Evolutionary conservation across 2,888 invertebrate species (phyloP).

Genomic region (Bombylius major): DNA sequence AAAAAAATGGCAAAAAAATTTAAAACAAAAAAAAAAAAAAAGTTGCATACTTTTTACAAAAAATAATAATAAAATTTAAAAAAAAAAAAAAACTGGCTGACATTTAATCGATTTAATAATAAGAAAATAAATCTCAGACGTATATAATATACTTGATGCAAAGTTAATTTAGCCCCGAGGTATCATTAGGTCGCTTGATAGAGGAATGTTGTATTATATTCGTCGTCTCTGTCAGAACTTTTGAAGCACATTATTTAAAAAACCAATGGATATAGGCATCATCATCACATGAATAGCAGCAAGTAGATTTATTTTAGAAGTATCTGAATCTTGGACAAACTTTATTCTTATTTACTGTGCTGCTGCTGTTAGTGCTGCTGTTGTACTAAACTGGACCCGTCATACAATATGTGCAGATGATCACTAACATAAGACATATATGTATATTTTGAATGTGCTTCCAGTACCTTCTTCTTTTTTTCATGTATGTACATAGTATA

Average conservation of each 20-base stretch:
- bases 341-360: no score
- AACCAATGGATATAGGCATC: no score
- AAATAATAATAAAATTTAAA: neutral
- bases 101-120: conserved; percentile 14
- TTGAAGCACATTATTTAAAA: no score
- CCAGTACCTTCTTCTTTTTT: neutral
- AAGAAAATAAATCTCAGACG: conserved; percentile 11
- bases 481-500: neutral
- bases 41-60: no score
- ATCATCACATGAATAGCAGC: no score
- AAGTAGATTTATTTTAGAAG: no score
- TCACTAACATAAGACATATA: neutral
- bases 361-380: no score
- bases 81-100: conserved; percentile 7
- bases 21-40: neutral
- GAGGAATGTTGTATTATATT: conserved; percentile 1
- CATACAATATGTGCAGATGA: neutral
- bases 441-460: neutral
- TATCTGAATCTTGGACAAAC: no score
- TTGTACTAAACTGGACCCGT: neutral
- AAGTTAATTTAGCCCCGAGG: conserved; percentile 13
- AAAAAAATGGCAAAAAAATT: no score
- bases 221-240: no score
- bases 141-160: neutral
- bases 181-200: conserved; percentile 12